Evolutionary conservation across 1,140 invertebrate genomes (phyloP).

Genomic region (Carposina sasakii): DNA sequence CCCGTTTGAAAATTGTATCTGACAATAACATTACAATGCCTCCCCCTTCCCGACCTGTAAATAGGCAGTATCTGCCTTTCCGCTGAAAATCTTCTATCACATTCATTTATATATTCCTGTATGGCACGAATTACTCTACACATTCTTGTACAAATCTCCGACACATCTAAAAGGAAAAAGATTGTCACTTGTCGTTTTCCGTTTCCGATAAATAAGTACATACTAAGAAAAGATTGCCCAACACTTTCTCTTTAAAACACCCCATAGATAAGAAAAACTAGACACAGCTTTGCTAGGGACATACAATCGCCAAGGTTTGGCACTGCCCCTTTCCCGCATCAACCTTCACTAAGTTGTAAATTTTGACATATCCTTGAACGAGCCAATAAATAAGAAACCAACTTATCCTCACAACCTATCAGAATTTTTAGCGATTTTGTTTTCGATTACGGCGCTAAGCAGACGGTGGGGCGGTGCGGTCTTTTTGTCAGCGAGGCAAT

Average conservation of each 20-base stretch:
- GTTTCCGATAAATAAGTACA: background rate
- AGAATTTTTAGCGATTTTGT: no score
- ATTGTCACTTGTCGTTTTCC: background rate
- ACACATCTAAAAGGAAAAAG: slow-evolving; percentile 52
- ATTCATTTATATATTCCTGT: slow-evolving; percentile 96
- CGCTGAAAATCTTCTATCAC: slow-evolving; percentile 92
- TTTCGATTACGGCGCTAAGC: no score
- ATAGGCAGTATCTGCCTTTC: slow-evolving; percentile 93
- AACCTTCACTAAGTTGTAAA: no score
- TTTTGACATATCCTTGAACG: no score
- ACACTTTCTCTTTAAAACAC: no score
- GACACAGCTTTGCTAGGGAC: background rate
- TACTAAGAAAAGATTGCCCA: no score
- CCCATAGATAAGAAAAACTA: background rate
- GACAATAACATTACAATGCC: slow-evolving; percentile 89
- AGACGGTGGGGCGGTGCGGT: no score
- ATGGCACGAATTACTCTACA: slow-evolving; percentile 95
- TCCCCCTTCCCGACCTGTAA: slow-evolving; percentile 91
- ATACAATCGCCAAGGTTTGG: no score
- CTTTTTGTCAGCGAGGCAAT: no score
- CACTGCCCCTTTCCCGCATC: no score
- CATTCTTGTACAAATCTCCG: slow-evolving; percentile 78
- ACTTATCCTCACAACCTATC: no score
- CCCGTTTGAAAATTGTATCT: slow-evolving; percentile 88
- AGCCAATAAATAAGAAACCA: no score